A percentile compares a stretch with the other conserved stretches of the same genome.
phyloP scores from a whole-genome alignment of 1,140 invertebrate genomes.

The Lepidostoma basale region DNA sequence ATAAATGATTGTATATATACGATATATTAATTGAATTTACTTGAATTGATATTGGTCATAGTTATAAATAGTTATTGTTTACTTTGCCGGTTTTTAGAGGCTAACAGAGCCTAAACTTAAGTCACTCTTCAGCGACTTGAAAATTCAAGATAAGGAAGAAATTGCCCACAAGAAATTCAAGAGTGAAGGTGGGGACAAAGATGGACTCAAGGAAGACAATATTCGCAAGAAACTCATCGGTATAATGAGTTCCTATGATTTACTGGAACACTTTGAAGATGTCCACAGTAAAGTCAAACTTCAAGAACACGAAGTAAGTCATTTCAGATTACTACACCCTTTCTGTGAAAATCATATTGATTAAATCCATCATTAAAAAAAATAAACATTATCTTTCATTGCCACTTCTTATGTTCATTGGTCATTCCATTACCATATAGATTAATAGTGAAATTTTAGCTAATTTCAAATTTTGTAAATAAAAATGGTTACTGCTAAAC shows the following conservation, averaged over 20 bases:
- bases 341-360: not conserved
- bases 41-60: conserved; percentile 2
- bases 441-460: too few species aligned
- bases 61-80: conserved; percentile 18
- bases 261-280: conserved; percentile 81
- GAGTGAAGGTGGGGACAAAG: conserved; percentile 82
- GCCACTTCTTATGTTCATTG: not conserved
- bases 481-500: too few species aligned
- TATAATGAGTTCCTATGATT: conserved; percentile 81
- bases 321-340: not conserved
- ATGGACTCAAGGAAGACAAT: conserved; percentile 83
- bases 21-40: too few species aligned
- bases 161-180: conserved; percentile 81
- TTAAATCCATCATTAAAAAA: not conserved
- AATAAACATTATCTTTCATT: not conserved
- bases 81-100: conserved; percentile 63
- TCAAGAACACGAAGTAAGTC: conserved; percentile 15
- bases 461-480: too few species aligned
- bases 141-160: conserved; percentile 92
- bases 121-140: conserved; percentile 85
- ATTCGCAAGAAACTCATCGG: conserved; percentile 79
- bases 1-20: too few species aligned
- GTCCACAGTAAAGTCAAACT: conserved; percentile 64
- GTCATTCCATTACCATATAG: too few species aligned
- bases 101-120: conserved; percentile 84